Base-by-base conservation (phyloP, 2,797 vertebrate genomes). In the Ibycter americanus region DNA sequence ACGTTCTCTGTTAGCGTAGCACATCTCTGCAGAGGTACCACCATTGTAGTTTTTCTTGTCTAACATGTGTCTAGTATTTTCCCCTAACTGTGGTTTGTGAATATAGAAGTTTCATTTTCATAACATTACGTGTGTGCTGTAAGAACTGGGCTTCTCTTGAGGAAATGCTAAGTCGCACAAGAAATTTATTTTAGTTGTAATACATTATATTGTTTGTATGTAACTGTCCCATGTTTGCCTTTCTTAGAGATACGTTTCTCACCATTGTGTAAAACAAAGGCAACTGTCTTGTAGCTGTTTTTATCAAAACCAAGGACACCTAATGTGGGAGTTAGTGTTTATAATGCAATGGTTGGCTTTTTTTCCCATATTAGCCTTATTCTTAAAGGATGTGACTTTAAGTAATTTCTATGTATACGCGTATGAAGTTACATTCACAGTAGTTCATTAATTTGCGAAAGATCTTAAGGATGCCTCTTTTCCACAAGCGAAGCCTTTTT, bases 401-500 rank as follows among this genome's bases (percentile, higher is more conserved):
- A 40, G 12, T 56, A 16, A 51, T 59, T 49, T 59, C 12, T 36
- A 3, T 25, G 11, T 29, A 16, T 38, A 8, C 5, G 13, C 40
- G 27, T 61, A 13, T 10, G 14, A 74, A 44, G 29, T 67, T 46
- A 11, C 1, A 7, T 31, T 66, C 42, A 6, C 25, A 21, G 34
- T 27, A 4, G 1, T 4, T 81, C 32, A 9, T 67, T 34, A 15
- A 67, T 81, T 81, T 71, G 31, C 2, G 2, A 34, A 52, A 88
- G 34, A 9, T 11, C 25, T 51, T 54, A 52, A 81, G 61, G 76
- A 20, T 54, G 14, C 44, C 16, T 31, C 74, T 83, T 91, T 98
- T 93, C 98, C 97, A 26, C 98, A 98, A 98, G 98, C 0, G 98
- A 98, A 98, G 98, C 98, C 98, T 97, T 95, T 94, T 95, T 96